Evolutionary conservation across 2,888 invertebrate species (phyloP).

Genomic region (Agrenia bidenticulata): DNA sequence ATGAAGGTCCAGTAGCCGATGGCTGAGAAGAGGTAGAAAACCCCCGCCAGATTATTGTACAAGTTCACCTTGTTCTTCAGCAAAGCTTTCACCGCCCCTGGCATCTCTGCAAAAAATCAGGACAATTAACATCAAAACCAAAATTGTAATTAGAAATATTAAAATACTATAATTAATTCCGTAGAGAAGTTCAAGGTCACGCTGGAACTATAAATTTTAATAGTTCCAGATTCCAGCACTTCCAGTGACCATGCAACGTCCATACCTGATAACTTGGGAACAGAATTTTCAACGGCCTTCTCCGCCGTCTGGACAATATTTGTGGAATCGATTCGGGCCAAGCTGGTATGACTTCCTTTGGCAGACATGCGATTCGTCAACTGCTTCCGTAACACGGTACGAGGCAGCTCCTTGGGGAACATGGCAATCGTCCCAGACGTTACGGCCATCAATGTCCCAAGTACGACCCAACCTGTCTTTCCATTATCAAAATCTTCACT

Average conservation of each 20-base stretch:
- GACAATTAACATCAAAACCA: neutral
- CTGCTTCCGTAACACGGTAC: conserved; percentile 53
- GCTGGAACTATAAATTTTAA: neutral
- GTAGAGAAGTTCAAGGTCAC: neutral
- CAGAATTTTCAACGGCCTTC: conserved; percentile 28
- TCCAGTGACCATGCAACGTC: too few species aligned
- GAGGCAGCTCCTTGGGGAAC: conserved; percentile 64
- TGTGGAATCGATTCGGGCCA: conserved; percentile 40
- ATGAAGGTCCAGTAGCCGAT: conserved; percentile 67
- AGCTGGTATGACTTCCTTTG: conserved; percentile 35
- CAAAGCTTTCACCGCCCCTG: conserved; percentile 63
- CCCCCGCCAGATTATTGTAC: conserved; percentile 66
- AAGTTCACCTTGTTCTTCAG: conserved; percentile 67
- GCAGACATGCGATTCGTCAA: conserved; percentile 29
- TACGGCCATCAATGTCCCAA: conserved; percentile 62
- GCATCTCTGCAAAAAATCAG: conserved; percentile 63
- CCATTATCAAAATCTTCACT: neutral
- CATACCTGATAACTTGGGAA: conserved; percentile 47
- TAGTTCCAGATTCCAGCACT: too few species aligned
- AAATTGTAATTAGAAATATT: conserved; percentile 1
- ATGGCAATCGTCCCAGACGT: conserved; percentile 66
- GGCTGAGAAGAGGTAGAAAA: conserved; percentile 62
- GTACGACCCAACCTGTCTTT: conserved; percentile 57
- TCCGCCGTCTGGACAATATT: conserved; percentile 46
- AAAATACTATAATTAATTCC: too few species aligned